Base-by-base conservation (phyloP, 2,113 vertebrate species). In the Salminus brasiliensis region DNA sequence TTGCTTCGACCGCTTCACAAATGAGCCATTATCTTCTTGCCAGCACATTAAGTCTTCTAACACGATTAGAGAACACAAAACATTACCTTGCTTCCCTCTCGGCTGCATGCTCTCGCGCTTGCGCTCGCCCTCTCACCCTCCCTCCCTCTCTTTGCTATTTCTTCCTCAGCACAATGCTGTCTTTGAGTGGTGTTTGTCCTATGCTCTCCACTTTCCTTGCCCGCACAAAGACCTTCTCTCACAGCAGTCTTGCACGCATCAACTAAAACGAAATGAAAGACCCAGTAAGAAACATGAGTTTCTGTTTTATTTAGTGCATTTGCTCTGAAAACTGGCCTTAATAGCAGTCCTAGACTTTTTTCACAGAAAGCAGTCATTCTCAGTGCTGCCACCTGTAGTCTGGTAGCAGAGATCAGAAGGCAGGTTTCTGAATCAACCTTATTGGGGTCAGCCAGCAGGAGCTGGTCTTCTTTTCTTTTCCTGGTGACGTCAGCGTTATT, bases 31-130 rank as follows among this genome's bases (percentile, higher is more conserved):
- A 89, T 92, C 88, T 84, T 74, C 21, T 84, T 90, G 88, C 88
- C 91, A 92, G 87, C 73, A 83, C 81, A 83, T 89, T 89, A 83
- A 88, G 67, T 89, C 89, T 86, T 87, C 90, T 91, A 92, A 92
- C 89, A 86, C 85, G 90, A 92, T 92, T 91, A 93, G 79, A 66
- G 74, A 84, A 84, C 82, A 74, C 82, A 92, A 90, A 92, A 89
- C 87, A 76, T 86, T 80, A 83, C 45, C 84, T 67, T 84, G 82
- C 85, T 78, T 73, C 81, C 39, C 55, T 72, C 36, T 74, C 30
- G 25, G 68, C 36, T 74, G 21, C 52, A 13, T 32, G 29, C 47
- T 47, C 63, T 60, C 71, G 7, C 5, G 34, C 66, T 39, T 52
- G 29, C 47, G 34, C 63, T 60, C 71, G 7, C 5, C 25, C 66